Conservation (phyloP, 2,888 invertebrate species). For the Suillia variegata region DNA sequence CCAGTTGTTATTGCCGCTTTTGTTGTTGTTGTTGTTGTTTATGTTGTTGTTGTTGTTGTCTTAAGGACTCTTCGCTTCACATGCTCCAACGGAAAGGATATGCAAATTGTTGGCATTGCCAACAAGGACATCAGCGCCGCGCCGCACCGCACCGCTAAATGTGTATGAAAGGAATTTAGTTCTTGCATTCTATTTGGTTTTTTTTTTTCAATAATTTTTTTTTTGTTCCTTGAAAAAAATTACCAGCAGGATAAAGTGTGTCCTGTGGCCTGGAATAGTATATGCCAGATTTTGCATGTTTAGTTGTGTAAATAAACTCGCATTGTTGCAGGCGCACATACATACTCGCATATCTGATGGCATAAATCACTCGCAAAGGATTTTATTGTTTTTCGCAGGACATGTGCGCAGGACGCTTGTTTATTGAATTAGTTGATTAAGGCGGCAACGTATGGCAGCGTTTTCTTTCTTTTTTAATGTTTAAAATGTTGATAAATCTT, state of each 20-base stretch:
- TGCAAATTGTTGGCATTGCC: slow-evolving; percentile 47
- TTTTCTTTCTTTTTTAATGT: neutral
- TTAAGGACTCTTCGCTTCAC: neutral
- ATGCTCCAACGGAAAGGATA: slow-evolving; percentile 38
- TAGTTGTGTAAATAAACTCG: slow-evolving; percentile 16
- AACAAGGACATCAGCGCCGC: slow-evolving; percentile 1
- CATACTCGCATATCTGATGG: slow-evolving; percentile 30
- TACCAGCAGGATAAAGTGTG: slow-evolving; percentile 20
- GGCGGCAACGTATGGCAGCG: slow-evolving; percentile 25
- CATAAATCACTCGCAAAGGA: slow-evolving; percentile 47
- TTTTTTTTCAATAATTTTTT: slow-evolving; percentile 17
- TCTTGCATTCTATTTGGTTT: neutral
- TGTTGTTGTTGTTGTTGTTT: slow-evolving; percentile 12
- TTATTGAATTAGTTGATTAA: slow-evolving; percentile 49
- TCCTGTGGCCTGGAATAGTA: slow-evolving; percentile 16
- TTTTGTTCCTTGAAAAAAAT: slow-evolving; percentile 14
- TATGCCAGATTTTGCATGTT: slow-evolving; percentile 21
- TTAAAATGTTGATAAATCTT: slow-evolving; percentile 23
- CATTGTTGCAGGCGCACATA: slow-evolving; percentile 1
- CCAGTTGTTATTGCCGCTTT: slow-evolving; percentile 9
- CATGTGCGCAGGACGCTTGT: slow-evolving; percentile 5
- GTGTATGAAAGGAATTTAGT: neutral
- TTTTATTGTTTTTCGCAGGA: slow-evolving; percentile 29
- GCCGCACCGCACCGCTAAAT: neutral
- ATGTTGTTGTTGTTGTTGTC: slow-evolving; percentile 6